phyloP scores from a whole-genome alignment of 1,140 invertebrate genomes.

The Leptinotarsa texana region DNA sequence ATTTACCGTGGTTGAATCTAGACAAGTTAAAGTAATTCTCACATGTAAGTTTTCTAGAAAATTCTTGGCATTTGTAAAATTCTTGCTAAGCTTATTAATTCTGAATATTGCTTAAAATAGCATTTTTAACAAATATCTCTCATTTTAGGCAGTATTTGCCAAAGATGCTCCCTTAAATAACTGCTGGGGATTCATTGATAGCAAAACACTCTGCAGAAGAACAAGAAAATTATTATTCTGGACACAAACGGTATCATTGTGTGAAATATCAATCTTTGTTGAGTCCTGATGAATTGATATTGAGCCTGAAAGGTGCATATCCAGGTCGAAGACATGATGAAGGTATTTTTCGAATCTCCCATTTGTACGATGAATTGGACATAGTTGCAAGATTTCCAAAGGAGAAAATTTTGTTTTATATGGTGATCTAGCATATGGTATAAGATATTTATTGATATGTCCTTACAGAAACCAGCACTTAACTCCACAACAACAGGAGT shows the following conservation, averaged over 20 bases:
- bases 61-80: neutral
- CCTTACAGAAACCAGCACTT: slow-evolving; percentile 22
- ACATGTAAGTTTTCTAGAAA: slow-evolving; percentile 21
- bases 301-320: slow-evolving; percentile 34
- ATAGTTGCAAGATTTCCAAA: slow-evolving; percentile 22
- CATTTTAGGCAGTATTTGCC: slow-evolving; percentile 23
- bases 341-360: slow-evolving; percentile 36
- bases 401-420: slow-evolving; percentile 33
- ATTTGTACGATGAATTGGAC: slow-evolving; percentile 33
- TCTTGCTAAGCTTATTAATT: neutral
- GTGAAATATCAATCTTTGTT: slow-evolving; percentile 41
- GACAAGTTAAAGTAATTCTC: slow-evolving; percentile 13
- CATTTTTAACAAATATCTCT: neutral
- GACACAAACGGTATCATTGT: slow-evolving; percentile 35
- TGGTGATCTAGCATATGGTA: slow-evolving; percentile 35
- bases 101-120: neutral
- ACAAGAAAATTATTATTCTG: slow-evolving; percentile 43
- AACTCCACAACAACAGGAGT: slow-evolving; percentile 21
- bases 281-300: slow-evolving; percentile 37
- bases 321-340: slow-evolving; percentile 37
- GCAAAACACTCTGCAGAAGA: slow-evolving; percentile 32
- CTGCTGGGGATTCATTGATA: slow-evolving; percentile 43
- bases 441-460: slow-evolving; percentile 27
- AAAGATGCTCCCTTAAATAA: slow-evolving; percentile 33
- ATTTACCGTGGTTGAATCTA: slow-evolving; percentile 31